Conservation (phyloP, 2,113 vertebrate species). For the Leptocoma aspasia region DNA sequence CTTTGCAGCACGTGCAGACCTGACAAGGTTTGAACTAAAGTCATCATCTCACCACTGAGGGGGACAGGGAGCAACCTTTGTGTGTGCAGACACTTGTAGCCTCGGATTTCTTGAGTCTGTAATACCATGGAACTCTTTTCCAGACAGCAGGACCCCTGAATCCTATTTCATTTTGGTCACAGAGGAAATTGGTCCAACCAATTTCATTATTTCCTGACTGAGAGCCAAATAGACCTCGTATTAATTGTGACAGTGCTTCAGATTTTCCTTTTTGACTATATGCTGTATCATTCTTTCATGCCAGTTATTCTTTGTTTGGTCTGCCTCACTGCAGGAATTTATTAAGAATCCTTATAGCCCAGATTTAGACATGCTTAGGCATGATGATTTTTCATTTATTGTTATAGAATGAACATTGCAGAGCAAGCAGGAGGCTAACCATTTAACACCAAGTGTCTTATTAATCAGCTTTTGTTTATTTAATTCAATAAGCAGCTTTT, state of each 20-base stretch:
- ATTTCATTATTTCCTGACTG: slow-evolving; percentile 3
- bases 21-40: neutral
- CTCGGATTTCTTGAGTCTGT: neutral
- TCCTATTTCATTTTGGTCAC: neutral
- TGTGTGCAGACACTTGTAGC: neutral
- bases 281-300: slow-evolving; percentile 45
- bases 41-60: neutral
- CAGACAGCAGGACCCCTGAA: neutral
- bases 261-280: slow-evolving; percentile 24
- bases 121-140: neutral
- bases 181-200: neutral
- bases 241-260: slow-evolving; percentile 55
- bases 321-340: slow-evolving; percentile 35
- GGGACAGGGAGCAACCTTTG: neutral
- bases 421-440: slow-evolving; percentile 49
- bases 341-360: slow-evolving; percentile 39
- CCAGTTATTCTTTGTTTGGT: slow-evolving; percentile 44
- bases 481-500: slow-evolving; percentile 64
- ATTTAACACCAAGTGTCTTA: slow-evolving; percentile 62
- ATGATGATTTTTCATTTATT: slow-evolving; percentile 70
- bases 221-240: slow-evolving; percentile 20
- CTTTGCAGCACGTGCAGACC: fast-evolving
- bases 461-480: slow-evolving; percentile 69
- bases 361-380: slow-evolving; percentile 65
- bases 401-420: slow-evolving; percentile 26